Evolutionary conservation across 2,797 vertebrate species (phyloP), one percentile per base, ranked within the genome.

Genomic region (Halcyon badia): DNA sequence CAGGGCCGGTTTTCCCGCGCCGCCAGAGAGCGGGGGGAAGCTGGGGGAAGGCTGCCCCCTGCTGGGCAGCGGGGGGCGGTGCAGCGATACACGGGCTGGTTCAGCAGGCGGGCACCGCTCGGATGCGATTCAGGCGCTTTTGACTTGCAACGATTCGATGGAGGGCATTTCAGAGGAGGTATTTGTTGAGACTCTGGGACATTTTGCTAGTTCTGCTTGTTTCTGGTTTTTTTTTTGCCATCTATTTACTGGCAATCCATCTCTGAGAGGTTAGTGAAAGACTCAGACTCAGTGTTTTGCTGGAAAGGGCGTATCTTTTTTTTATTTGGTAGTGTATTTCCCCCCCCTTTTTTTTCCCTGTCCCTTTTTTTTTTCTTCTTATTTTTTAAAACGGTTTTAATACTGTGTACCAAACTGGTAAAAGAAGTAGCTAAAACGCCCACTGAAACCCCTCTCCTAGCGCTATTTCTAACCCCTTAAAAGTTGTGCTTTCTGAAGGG

Each of bases 31-130:
- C 31, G 44, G 33, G 56, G 37, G 31, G 14, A n/a, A 60, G 54
- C 71, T 96, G 95, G 97, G 91, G 88, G 82, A 95, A 96, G 82
- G 89, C 90, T 84, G 95, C 98, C 94, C 97, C 98, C 98, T 98
- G 92, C 97, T 56, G 98, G 73, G 68, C 86, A 37, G 37, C 37
- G 37, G 37, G 37, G 37, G 37, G 37, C 37, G 37, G 37, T 37
- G 37, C 37, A 9, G 37, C 37, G 37, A 5, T 39, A 39, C 37
- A 37, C 37, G 10, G 37, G 37, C 11, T 39, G 37, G 37, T 12
- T 39, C 69, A 48, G 54, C 65, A 30, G 30, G 4, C 52, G 33
- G n/a, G 14, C 25, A 4, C 12, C 0, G 1, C n/a, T 70, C 41
- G 5, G 41, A 6, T 44, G 6, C 10, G 35, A 46, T 19, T 39